Conservation (phyloP, 1,140 invertebrate genomes). For the Cotesia glomerata region DNA sequence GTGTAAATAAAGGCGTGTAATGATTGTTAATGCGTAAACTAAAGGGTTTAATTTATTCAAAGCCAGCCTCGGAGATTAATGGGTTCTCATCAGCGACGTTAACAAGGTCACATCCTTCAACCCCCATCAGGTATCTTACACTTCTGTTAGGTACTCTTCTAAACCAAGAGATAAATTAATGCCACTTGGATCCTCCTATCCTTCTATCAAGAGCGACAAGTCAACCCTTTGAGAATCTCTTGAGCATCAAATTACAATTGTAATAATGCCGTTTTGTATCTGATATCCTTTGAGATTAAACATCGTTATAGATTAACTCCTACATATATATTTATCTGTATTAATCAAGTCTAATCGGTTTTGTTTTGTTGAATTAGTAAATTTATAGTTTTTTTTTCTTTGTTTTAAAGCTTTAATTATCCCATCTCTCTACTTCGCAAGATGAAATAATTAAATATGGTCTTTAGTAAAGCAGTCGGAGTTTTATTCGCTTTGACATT, state of each 20-base stretch:
- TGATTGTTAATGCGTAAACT: conserved; percentile 4
- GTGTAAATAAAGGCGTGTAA: not conserved
- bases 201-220: conserved; percentile 8
- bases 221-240: conserved; percentile 5
- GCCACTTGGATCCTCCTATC: conserved; percentile 7
- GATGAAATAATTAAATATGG: not conserved
- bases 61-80: conserved; percentile 21
- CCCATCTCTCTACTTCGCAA: not conserved
- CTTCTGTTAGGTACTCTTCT: not conserved
- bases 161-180: conserved; percentile 18
- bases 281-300: not conserved
- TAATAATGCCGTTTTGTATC: conserved; percentile 5
- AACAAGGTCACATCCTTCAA: conserved; percentile 24
- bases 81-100: conserved; percentile 25
- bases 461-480: conserved; percentile 18
- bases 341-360: no score
- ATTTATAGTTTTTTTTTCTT: no score
- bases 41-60: conserved; percentile 19
- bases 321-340: not conserved
- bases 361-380: no score
- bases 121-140: not conserved
- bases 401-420: not conserved
- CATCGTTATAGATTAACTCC: not conserved
- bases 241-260: conserved; percentile 9
- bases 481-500: conserved; percentile 37